phyloP scores from a whole-genome alignment of 2,797 vertebrate genomes.

The Smutsia temminckii region DNA sequence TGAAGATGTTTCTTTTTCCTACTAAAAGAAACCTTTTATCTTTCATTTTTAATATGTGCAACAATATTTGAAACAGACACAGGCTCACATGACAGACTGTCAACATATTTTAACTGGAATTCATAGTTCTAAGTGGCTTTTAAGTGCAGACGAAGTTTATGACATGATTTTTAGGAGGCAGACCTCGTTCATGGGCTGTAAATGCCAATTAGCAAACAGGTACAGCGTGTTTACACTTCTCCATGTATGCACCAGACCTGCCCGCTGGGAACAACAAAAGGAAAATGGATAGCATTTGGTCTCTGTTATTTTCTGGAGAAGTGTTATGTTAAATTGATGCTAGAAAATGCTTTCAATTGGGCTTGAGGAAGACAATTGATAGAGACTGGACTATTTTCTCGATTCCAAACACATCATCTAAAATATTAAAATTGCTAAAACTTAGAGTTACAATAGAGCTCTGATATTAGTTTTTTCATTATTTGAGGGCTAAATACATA shows the following conservation, averaged over 20 bases:
- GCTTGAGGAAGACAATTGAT: conserved; percentile 15
- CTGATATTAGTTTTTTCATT: conserved; percentile 3
- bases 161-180: conserved; percentile 31
- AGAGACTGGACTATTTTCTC: background rate
- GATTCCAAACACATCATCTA: conserved; percentile 43
- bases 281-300: background rate
- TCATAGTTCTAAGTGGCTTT: conserved; percentile 5
- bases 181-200: background rate
- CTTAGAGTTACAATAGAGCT: background rate
- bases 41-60: conserved; percentile 36
- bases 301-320: conserved; percentile 10
- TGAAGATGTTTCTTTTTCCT: conserved; percentile 33
- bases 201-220: background rate
- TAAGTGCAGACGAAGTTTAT: background rate
- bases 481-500: background rate
- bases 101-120: background rate
- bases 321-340: background rate
- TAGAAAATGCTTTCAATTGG: conserved; percentile 9
- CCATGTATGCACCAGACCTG: background rate
- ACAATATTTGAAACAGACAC: conserved; percentile 53
- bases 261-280: conserved; percentile 7
- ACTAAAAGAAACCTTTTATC: background rate
- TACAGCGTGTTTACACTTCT: background rate
- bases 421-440: conserved; percentile 41
- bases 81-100: background rate